Base-by-base conservation (phyloP, 2,113 vertebrate species). In the Opisthocomus hoazin region DNA sequence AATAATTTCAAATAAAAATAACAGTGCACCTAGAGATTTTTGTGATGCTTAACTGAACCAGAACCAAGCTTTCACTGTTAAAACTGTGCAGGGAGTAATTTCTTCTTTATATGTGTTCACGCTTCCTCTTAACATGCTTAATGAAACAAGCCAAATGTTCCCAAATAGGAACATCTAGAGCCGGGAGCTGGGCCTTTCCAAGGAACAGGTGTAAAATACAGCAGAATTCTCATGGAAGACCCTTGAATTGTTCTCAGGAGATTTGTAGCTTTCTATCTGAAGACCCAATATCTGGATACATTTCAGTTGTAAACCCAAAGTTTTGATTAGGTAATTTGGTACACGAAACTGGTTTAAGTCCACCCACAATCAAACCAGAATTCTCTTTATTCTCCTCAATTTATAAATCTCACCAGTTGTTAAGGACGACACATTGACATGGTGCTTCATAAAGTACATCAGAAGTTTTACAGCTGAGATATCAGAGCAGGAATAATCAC, bases 1-100 rank as follows among this genome's bases (percentile, higher is more conserved):
- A 96, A 93, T 84, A 3, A 41, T 75, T 96, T 83, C 19, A 96
- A 92, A 93, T 86, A 3, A 90, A 92, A 91, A 77, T 58, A 92
- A 64, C 68, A 86, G 78, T 48, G 16, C 54, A 96, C 41, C 34
- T 75, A 71, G 84, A 82, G 54, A 2, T 93, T 91, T 87, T 94
- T 94, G 60, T 60, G 32, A 65, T 80, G 51, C 61, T 74, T 64
- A 89, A 84, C 60, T 93, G 83, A 92, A 87, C 63, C 34, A 70
- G 71, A 97, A 90, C 60, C 56, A 94, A 93, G 43, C 32, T 96
- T 95, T 88, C 65, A 83, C 23, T 68, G 43, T 54, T 88, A 71
- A 89, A 90, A 78, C 15, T 45, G 24, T 71, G 36, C 73, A 84
- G 68, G 48, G 60, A 84, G 12, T 71, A 84, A 92, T 92, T 95